Percentiles rank a stretch among this genome's conserved stretches.
Evolutionary conservation across 2,888 invertebrate genomes (phyloP).

Genomic region (Polylopha cassiicola): DNA sequence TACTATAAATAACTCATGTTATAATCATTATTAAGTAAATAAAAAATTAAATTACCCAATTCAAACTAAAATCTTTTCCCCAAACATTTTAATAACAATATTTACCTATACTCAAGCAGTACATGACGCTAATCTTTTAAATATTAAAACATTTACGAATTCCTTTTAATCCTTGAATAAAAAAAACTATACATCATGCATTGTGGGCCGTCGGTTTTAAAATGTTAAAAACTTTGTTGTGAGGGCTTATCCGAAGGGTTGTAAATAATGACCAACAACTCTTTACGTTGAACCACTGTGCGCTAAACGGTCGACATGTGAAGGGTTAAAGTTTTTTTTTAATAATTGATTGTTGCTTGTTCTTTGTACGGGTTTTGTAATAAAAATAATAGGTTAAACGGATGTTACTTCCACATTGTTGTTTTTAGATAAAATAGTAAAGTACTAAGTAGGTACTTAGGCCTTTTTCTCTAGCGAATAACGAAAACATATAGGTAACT

Average conservation of each 20-base stretch:
- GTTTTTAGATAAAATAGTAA: no score
- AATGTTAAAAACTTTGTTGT: slow-evolving; percentile 76
- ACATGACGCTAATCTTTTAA: slow-evolving; percentile 75
- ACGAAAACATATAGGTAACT: no score
- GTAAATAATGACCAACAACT: slow-evolving; percentile 75
- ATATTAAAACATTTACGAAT: slow-evolving; percentile 73
- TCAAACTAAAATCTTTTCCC: slow-evolving; percentile 36
- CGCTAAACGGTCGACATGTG: slow-evolving; percentile 59
- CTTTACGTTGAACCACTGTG: slow-evolving; percentile 48
- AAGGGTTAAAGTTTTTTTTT: slow-evolving; percentile 22
- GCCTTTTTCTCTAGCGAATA: no score
- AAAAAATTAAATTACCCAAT: not conserved
- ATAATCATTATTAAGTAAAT: no score
- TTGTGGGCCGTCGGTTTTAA: slow-evolving; percentile 67
- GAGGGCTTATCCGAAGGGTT: slow-evolving; percentile 71
- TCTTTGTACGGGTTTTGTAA: no score
- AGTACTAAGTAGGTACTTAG: no score
- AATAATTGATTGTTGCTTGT: slow-evolving; percentile 3
- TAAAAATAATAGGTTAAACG: no score
- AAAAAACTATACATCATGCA: slow-evolving; percentile 60
- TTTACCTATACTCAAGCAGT: slow-evolving; percentile 49
- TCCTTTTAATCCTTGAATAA: slow-evolving; percentile 49
- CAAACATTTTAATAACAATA: slow-evolving; percentile 54
- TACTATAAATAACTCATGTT: no score
- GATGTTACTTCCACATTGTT: no score